Conservation (phyloP, 1,140 invertebrate genomes). For the Nilaparvata lugens region DNA sequence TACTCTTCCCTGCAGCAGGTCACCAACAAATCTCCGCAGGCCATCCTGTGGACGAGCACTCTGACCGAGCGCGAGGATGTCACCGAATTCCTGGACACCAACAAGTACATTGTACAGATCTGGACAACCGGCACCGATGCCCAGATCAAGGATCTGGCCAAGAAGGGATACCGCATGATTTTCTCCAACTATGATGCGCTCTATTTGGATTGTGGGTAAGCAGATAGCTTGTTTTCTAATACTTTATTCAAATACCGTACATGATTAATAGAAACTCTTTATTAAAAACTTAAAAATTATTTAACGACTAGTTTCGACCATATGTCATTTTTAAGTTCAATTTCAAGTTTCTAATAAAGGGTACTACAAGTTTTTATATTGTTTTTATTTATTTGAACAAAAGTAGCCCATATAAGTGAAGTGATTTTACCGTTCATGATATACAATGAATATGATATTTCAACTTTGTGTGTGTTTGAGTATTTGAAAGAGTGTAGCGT, state of each 20-base stretch:
- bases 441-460: no score
- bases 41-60: slow-evolving; percentile 74
- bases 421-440: no score
- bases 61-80: slow-evolving; percentile 57
- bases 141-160: slow-evolving; percentile 49
- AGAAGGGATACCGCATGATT: slow-evolving; percentile 61
- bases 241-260: no score
- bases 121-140: slow-evolving; percentile 60
- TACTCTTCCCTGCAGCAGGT: slow-evolving; percentile 20
- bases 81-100: slow-evolving; percentile 53
- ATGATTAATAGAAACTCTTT: no score
- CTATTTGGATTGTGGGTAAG: slow-evolving; percentile 74
- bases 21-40: slow-evolving; percentile 41
- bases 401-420: no score
- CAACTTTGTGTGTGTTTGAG: no score
- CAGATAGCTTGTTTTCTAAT: no score
- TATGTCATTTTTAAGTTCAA: not conserved
- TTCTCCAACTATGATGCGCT: slow-evolving; percentile 73
- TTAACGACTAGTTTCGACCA: not conserved
- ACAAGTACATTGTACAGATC: slow-evolving; percentile 69
- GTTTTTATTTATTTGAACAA: no score
- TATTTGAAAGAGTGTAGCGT: no score
- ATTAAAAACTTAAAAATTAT: not conserved
- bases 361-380: no score
- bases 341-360: no score